These are phyloP conservation scores for Chymomyza fuscimana DNA, from an alignment of 2,888 invertebrate species.

Conservation along the genomic window DNA sequence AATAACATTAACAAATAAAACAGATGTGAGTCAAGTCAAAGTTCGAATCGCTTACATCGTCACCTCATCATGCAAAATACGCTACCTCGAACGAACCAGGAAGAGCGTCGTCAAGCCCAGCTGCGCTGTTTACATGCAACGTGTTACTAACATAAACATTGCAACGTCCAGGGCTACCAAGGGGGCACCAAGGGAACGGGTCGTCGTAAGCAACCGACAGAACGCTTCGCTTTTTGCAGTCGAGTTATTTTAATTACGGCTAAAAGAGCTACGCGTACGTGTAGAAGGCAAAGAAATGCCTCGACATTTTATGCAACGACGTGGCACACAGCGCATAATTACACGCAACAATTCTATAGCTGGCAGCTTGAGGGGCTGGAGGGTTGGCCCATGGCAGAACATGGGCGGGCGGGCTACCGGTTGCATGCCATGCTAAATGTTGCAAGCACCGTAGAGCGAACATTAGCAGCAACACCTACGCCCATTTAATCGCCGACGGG, in stretches of 20 bases:
- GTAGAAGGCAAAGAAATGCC: conserved; percentile 51
- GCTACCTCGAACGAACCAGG: conserved; percentile 18
- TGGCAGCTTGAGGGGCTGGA: not conserved
- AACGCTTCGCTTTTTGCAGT: conserved; percentile 41
- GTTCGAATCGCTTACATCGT: conserved; percentile 16
- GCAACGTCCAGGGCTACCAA: not conserved
- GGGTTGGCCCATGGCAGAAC: not conserved
- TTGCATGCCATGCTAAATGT: conserved; percentile 53
- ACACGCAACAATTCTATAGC: conserved; percentile 30
- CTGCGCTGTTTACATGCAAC: conserved; percentile 59
- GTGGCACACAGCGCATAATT: conserved; percentile 61
- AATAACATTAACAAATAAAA: conserved; percentile 24
- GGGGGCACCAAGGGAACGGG: not conserved
- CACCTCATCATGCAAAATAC: not conserved
- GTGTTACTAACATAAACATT: conserved; percentile 71
- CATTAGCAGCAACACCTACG: conserved; percentile 61
- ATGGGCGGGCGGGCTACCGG: not conserved
- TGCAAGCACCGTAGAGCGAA: conserved; percentile 57
- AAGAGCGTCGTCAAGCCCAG: conserved; percentile 27
- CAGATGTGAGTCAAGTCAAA: conserved; percentile 44
- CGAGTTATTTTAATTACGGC: conserved; percentile 73
- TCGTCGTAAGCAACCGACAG: conserved; percentile 1
- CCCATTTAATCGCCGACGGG: conserved; percentile 5
- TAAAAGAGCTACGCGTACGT: conserved; percentile 66
- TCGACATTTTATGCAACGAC: conserved; percentile 62